Evolutionary conservation across 30 jellyfish, hydroid and myxozoan genomes (phyloP).

Genomic region (Calvadosia cruxmelitensis): DNA sequence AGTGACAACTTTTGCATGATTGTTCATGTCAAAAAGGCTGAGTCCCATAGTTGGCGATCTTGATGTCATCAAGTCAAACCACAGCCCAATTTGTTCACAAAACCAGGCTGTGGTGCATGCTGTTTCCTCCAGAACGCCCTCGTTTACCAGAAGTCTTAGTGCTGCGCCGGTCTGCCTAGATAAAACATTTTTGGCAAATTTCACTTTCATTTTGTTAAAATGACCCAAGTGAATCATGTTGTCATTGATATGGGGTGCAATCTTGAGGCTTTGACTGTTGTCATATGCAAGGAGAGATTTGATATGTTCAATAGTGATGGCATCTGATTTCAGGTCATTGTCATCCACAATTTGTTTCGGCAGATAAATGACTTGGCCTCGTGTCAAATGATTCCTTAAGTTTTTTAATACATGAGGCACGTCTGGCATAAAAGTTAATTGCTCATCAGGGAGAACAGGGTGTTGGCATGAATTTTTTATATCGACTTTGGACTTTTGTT

Average conservation of each 20-base stretch:
- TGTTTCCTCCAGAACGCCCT: not conserved
- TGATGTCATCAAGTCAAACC: conserved; percentile 1
- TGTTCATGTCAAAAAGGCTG: not conserved
- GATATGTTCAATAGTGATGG: not conserved
- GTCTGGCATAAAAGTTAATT: not conserved
- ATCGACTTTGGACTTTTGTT: too few relatives aligned
- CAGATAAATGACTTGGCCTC: not conserved
- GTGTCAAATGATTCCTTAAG: not conserved
- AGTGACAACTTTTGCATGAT: not conserved
- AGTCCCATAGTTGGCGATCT: not conserved
- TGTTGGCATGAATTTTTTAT: not conserved
- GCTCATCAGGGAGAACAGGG: not conserved
- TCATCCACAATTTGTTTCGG: not conserved
- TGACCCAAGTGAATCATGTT: not conserved
- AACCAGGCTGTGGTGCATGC: not conserved
- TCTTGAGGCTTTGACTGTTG: not conserved
- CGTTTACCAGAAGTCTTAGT: not conserved
- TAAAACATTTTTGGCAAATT: not conserved
- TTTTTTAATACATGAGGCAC: not conserved
- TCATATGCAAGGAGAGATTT: not conserved
- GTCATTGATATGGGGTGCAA: not conserved
- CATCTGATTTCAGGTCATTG: not conserved
- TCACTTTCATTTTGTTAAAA: not conserved
- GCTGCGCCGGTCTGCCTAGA: not conserved
- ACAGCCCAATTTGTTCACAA: not conserved